These are phyloP conservation scores for Leguminivora glycinivorella DNA, from an alignment of 1,140 invertebrate species.

Conservation along the genomic window DNA sequence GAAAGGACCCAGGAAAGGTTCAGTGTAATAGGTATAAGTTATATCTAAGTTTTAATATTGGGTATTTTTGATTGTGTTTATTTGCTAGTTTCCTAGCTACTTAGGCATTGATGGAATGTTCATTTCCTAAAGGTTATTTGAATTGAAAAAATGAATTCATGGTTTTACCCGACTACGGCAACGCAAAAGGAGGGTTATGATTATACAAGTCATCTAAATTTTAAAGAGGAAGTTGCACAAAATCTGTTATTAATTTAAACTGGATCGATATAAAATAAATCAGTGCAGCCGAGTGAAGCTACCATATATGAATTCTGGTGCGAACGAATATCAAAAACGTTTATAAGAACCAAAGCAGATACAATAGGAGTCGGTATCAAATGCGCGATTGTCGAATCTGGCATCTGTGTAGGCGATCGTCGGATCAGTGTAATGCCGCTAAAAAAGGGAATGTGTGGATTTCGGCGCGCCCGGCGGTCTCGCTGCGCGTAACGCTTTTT, in stretches of 20 bases:
- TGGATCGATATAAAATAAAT: background rate
- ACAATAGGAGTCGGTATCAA: constrained; percentile 60
- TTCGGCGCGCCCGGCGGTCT: constrained; percentile 64
- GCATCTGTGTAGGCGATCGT: constrained; percentile 52
- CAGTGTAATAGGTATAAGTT: no score
- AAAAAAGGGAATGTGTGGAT: constrained; percentile 68
- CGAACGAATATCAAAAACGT: constrained; percentile 53
- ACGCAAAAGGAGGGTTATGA: no score
- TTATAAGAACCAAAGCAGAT: constrained; percentile 53
- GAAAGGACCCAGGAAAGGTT: no score
- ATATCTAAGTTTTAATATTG: no score
- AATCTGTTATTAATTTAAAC: background rate
- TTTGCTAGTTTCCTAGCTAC: no score
- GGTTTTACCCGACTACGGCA: no score
- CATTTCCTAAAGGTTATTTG: no score
- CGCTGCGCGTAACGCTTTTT: constrained; percentile 61
- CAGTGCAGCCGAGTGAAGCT: constrained; percentile 33
- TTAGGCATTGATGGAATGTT: no score
- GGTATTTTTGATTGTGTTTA: no score
- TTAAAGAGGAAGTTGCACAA: no score
- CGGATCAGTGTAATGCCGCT: constrained; percentile 64
- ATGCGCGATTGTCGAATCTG: constrained; percentile 65
- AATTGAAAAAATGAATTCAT: no score
- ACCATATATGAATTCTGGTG: constrained; percentile 54
- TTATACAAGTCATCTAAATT: no score